These are phyloP conservation scores for Cryptocheilus praepositus DNA, from an alignment of 2,888 invertebrate genomes.

Conservation along the genomic window DNA sequence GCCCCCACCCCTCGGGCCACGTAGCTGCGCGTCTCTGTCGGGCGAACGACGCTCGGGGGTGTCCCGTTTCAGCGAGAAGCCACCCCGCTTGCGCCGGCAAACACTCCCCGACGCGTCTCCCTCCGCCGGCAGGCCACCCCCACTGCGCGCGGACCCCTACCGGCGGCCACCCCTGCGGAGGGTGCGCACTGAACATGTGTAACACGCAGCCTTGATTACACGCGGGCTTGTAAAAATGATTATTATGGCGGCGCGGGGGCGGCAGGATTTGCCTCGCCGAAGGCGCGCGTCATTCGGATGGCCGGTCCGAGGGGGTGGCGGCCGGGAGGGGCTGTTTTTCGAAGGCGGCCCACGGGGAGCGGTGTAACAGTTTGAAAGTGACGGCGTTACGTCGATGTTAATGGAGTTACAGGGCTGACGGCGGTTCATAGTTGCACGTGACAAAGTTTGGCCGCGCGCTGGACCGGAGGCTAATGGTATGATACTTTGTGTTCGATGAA, in stretches of 20 bases:
- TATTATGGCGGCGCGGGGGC: constrained; percentile 62
- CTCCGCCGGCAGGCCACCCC: neutral
- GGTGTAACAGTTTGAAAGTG: no score
- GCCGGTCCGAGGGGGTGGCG: constrained; percentile 8
- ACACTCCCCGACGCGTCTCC: neutral
- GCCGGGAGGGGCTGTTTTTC: neutral
- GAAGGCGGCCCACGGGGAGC: no score
- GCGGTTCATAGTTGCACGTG: no score
- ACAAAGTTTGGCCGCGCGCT: no score
- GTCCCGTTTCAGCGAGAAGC: constrained; percentile 6
- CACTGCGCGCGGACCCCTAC: neutral
- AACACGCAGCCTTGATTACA: constrained; percentile 71
- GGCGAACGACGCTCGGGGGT: neutral
- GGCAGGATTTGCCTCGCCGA: no score
- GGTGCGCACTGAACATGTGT: constrained; percentile 64
- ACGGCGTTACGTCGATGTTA: no score
- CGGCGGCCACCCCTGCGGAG: constrained; percentile 19
- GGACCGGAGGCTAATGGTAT: no score
- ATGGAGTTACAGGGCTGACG: no score
- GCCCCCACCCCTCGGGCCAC: no score
- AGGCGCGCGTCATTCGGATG: no score
- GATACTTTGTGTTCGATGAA: no score
- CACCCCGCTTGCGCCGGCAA: constrained; percentile 20
- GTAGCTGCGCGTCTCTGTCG: no score
- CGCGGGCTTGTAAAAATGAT: constrained; percentile 72